Percentiles rank a stretch among this genome's conserved stretches.
phyloP scores from a whole-genome alignment of 2,113 vertebrate genomes.

The Pyrgilauda ruficollis region DNA sequence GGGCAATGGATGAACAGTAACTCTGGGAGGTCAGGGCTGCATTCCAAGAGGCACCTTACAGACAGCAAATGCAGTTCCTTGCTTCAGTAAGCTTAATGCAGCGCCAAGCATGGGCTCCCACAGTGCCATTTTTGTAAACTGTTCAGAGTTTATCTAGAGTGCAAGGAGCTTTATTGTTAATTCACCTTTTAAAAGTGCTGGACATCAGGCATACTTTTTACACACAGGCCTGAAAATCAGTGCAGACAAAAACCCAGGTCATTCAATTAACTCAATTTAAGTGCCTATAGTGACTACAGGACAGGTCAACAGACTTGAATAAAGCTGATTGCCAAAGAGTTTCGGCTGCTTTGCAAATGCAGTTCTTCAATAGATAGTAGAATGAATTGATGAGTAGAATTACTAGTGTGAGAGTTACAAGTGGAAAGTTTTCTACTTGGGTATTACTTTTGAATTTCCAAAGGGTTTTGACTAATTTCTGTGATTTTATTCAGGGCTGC shows the following conservation, averaged over 20 bases:
- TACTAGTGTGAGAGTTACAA: not conserved
- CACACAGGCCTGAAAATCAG: not conserved
- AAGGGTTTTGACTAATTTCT: not conserved
- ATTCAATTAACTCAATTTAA: not conserved
- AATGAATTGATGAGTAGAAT: not conserved
- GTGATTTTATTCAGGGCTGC: not conserved
- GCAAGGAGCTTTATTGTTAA: not conserved
- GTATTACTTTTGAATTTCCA: not conserved
- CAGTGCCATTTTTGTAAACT: not conserved
- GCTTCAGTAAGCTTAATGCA: not conserved
- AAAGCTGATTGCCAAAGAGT: not conserved
- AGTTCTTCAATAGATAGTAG: not conserved
- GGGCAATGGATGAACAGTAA: not conserved
- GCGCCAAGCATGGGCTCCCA: not conserved
- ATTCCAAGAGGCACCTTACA: not conserved
- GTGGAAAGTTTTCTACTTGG: not conserved
- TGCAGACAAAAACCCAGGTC: not conserved
- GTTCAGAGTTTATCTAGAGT: not conserved
- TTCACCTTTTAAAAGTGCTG: not conserved
- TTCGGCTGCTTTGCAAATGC: not conserved
- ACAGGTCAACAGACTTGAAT: not conserved
- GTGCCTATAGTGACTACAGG: not conserved
- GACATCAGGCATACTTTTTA: not conserved
- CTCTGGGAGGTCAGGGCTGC: fast-evolving
- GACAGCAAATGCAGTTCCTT: not conserved